phyloP scores from a whole-genome alignment of 1,140 invertebrate genomes.

The Arion vulgaris region DNA sequence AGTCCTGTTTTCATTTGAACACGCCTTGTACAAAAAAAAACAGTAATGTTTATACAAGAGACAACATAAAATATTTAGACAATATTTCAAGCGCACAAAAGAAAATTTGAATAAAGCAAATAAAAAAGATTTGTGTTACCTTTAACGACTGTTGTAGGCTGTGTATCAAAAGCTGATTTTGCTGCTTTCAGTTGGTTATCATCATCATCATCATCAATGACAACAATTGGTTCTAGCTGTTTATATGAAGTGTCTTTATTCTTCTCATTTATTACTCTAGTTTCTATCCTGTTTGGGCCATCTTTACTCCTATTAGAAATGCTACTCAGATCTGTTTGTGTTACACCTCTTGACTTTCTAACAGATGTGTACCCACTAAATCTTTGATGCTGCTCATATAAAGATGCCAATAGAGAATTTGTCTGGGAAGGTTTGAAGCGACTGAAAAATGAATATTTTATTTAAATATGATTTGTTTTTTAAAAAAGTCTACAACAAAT shows the following conservation, averaged over 20 bases:
- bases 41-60: too few species aligned
- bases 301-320: not conserved
- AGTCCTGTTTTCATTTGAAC: too few species aligned
- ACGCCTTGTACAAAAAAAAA: too few species aligned
- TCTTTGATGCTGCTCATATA: not conserved
- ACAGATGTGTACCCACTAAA: not conserved
- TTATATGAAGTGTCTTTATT: not conserved
- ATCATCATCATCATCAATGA: conserved; percentile 5
- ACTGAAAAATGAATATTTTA: not conserved
- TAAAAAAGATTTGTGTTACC: not conserved
- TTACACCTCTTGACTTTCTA: not conserved
- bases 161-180: not conserved
- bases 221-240: not conserved
- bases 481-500: too few species aligned
- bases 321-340: not conserved
- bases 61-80: too few species aligned
- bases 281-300: not conserved
- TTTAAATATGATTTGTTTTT: too few species aligned
- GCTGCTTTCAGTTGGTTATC: not conserved
- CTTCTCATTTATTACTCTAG: not conserved
- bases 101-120: too few species aligned
- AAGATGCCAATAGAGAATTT: not conserved
- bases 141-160: not conserved
- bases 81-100: too few species aligned
- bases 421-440: not conserved